Evolutionary conservation across 2,113 vertebrate species (phyloP).

Genomic region (Heptranchias perlo): DNA sequence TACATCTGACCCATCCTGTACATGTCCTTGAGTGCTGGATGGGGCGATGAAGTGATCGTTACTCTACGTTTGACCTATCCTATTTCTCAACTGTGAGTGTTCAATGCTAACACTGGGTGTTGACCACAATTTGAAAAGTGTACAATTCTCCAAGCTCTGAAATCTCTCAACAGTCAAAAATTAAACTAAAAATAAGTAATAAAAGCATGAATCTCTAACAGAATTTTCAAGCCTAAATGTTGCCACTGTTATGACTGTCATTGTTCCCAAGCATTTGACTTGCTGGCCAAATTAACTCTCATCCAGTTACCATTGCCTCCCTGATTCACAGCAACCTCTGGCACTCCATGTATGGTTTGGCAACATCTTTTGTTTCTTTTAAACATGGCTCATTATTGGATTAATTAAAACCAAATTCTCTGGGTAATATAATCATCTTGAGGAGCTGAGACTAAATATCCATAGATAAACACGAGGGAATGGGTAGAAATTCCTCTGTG

Average conservation of each 20-base stretch:
- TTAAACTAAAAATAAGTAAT: background rate
- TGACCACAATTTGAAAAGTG: background rate
- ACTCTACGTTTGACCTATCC: background rate
- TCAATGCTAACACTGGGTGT: background rate
- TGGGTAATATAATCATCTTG: background rate
- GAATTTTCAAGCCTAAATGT: background rate
- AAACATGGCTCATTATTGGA: background rate
- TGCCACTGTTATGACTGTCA: background rate
- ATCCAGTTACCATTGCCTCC: background rate
- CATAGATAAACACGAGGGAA: background rate
- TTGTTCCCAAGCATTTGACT: background rate
- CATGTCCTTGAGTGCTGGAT: background rate
- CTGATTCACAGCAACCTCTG: background rate
- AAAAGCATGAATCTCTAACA: background rate
- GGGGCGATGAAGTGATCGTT: background rate
- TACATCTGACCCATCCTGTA: background rate
- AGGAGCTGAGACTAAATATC: background rate
- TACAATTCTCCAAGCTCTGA: background rate
- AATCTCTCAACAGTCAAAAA: background rate
- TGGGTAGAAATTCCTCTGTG: background rate
- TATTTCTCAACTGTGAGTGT: background rate
- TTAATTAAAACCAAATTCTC: constrained; percentile 25
- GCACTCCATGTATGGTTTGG: background rate
- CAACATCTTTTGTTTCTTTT: background rate
- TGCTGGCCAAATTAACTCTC: background rate